Conservation (phyloP, 2,113 vertebrate species). For the Piprites chloris region DNA sequence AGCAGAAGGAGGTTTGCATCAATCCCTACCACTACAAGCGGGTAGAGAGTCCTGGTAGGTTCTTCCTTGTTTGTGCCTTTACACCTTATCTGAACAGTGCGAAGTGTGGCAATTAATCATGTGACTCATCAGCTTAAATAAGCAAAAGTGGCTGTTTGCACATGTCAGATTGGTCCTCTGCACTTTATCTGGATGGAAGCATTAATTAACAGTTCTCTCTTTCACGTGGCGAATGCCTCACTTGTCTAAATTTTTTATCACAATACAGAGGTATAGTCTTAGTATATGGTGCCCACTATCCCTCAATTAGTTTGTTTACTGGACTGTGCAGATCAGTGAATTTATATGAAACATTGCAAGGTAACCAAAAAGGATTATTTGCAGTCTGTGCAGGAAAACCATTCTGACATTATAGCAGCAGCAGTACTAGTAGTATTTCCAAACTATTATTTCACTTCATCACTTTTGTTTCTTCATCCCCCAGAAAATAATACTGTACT, state of each 20-base stretch:
- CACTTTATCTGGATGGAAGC: not conserved
- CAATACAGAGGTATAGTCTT: not conserved
- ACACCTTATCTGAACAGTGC: conserved; percentile 19
- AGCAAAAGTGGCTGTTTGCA: conserved; percentile 29
- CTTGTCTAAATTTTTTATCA: not conserved
- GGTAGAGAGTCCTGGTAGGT: conserved; percentile 94
- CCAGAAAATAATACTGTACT: not conserved
- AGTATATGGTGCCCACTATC: not conserved
- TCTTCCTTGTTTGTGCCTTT: conserved; percentile 27
- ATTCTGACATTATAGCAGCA: not conserved
- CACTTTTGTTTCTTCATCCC: not conserved
- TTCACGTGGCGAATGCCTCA: not conserved
- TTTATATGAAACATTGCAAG: not conserved
- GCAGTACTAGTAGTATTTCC: not conserved
- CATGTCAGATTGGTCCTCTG: conserved; percentile 5
- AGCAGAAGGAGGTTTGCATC: conserved; percentile 98
- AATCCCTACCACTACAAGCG: conserved; percentile 98
- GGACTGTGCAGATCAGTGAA: not conserved
- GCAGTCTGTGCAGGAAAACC: not conserved
- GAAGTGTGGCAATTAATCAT: not conserved
- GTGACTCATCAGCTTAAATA: conserved; percentile 27
- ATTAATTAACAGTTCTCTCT: not conserved
- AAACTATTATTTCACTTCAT: not conserved
- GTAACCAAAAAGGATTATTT: not conserved
- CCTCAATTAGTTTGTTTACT: not conserved